Evolutionary conservation across 2,888 invertebrate genomes (phyloP), one percentile per base, ranked within the genome.

Genomic region (Tetheella fluctuosa): DNA sequence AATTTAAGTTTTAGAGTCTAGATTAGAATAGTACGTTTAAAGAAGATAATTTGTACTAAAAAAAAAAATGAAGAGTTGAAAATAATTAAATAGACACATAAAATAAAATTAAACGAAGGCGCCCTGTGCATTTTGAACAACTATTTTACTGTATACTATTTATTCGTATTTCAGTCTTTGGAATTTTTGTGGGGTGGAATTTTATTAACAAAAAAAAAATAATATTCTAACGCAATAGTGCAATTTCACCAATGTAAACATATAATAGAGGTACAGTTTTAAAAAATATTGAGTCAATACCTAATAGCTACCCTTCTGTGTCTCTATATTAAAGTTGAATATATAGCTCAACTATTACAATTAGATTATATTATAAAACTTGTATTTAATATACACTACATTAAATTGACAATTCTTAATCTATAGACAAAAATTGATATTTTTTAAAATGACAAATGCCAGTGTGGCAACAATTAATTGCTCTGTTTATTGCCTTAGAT

Each of bases 131-230:
- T 55, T 34, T 34, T 23, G 34, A 20, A 37, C 23, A 17, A 17
- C 13, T 20, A 34, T 12, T n/a, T 34, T 20, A 20, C 13, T 34
- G 34, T 20, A 55, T 34, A 20, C 23, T 34, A 20, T 20, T 55
- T 34, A 37, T 54, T 54, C 54, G 54, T 28, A 15, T 17, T 71
- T 81, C 81, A 81, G 81, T 81, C 81, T 81, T 81, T 80, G 81
- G 77, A 75, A 79, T 79, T 80, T 81, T 73, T 77, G 76, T 76
- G 71, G 55, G 55, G 70, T 74, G 80, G 74, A 77, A 76, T 77
- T 76, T 74, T 58, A 68, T 63, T 13, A 37, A 20, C 17, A n/a
- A 54, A 12, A 54, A 30, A 28, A 4, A 54, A 54, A 30, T 23
- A 17, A 34, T 20, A 55, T 23, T 13, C 55, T 55, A 55, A 34